phyloP scores from a whole-genome alignment of 2,888 invertebrate genomes.

The Strigamia maritima region DNA sequence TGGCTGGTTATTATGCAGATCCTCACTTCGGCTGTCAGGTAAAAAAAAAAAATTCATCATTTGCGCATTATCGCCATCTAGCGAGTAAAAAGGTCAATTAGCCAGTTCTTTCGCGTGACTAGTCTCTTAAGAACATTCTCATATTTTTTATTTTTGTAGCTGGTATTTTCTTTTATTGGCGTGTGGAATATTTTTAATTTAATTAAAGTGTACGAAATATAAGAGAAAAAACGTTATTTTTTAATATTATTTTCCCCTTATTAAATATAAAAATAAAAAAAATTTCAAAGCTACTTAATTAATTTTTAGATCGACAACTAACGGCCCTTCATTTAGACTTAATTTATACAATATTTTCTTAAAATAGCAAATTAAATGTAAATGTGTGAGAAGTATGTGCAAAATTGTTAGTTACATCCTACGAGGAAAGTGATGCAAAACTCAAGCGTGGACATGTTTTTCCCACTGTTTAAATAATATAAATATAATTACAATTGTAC shows the following conservation, averaged over 20 bases:
- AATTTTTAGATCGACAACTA: not conserved
- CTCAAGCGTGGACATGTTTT: not conserved
- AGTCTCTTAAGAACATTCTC: not conserved
- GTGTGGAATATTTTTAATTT: not conserved
- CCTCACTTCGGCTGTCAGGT: conserved; percentile 37
- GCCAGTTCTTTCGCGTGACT: not conserved
- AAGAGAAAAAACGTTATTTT: not conserved
- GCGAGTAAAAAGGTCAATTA: not conserved
- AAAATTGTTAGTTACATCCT: not conserved
- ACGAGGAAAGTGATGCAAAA: not conserved
- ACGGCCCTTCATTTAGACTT: not conserved
- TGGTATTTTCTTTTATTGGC: not conserved
- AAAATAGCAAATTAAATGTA: not conserved
- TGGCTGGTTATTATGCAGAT: conserved; percentile 38
- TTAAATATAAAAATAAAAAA: not conserved
- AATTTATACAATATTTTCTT: not conserved
- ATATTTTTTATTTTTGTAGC: not conserved
- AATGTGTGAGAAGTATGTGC: not conserved
- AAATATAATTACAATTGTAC: not conserved
- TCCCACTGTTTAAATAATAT: not conserved
- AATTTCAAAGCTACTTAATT: not conserved
- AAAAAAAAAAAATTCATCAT: not conserved
- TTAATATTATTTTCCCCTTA: too few relatives aligned
- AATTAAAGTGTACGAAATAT: not conserved
- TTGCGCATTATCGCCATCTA: not conserved